These are phyloP conservation scores for Trypoxylus dichotomus DNA, from an alignment of 1,140 invertebrate species.

Conservation along the genomic window DNA sequence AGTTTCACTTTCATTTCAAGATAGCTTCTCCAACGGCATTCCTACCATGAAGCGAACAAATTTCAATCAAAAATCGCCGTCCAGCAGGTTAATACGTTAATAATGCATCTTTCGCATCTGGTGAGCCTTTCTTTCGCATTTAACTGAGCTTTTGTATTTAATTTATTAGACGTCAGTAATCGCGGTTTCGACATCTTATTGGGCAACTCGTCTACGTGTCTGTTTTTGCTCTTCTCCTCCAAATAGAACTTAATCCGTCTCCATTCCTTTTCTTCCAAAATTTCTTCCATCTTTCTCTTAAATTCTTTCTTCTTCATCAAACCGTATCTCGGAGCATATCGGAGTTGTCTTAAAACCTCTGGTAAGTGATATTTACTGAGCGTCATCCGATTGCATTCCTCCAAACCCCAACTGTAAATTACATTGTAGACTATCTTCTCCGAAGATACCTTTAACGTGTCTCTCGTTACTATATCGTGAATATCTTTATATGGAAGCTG, in stretches of 20 bases:
- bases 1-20: background rate
- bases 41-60: background rate
- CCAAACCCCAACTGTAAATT: conserved; percentile 46
- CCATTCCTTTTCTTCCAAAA: conserved; percentile 47
- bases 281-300: conserved; percentile 40
- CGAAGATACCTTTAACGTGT: conserved; percentile 45
- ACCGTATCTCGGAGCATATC: conserved; percentile 49
- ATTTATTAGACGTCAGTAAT: conserved; percentile 7
- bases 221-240: conserved; percentile 43
- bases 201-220: conserved; percentile 42
- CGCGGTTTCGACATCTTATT: conserved; percentile 42
- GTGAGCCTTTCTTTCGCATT: conserved; percentile 26
- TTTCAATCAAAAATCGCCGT: conserved; percentile 50
- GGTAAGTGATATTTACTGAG: conserved; percentile 32
- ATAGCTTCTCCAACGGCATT: background rate
- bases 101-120: conserved; percentile 44
- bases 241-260: conserved; percentile 46
- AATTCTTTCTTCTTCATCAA: conserved; percentile 49
- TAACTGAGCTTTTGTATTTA: conserved; percentile 28
- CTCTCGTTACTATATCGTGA: conserved; percentile 43
- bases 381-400: conserved; percentile 42
- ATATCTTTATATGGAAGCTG: conserved; percentile 47
- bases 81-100: conserved; percentile 50
- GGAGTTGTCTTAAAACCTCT: conserved; percentile 44
- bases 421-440: conserved; percentile 47